Evolutionary conservation across 35 echinoderm and acorn worm genomes (phyloP).

Genomic region (Eucidaris tribuloides): DNA sequence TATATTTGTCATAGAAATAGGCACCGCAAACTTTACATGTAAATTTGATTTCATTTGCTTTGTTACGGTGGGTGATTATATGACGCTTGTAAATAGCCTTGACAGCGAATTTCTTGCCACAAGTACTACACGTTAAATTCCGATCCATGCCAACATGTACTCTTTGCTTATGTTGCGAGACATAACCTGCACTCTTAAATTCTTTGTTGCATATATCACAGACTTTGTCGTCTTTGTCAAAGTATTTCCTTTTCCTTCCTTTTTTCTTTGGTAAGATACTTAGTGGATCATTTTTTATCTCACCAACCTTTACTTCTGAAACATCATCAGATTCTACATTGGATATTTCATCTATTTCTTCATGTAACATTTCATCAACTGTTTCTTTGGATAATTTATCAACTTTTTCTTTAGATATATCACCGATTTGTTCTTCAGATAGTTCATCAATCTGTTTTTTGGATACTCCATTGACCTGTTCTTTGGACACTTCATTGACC

Average conservation of each 20-base stretch:
- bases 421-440: too few species aligned
- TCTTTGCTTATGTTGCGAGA: not conserved
- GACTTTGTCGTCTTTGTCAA: not conserved
- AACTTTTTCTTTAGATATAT: too few species aligned
- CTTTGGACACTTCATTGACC: too few species aligned
- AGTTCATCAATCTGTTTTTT: too few species aligned
- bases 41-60: not conserved
- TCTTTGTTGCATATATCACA: not conserved
- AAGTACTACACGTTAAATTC: not conserved
- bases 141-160: not conserved
- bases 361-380: too few species aligned
- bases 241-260: not conserved
- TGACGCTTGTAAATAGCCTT: not conserved
- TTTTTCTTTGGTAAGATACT: not conserved
- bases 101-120: not conserved
- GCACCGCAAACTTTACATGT: not conserved
- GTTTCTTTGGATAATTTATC: too few species aligned
- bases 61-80: slow-evolving; percentile 12
- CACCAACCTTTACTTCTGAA: not conserved
- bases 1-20: not conserved
- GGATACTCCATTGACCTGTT: too few species aligned
- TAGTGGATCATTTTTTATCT: not conserved
- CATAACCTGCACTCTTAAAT: not conserved
- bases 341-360: too few species aligned
- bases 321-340: slow-evolving; percentile 8